Evolutionary conservation across 2,888 invertebrate species (phyloP), one percentile per base, ranked within the genome.

Genomic region (Mechanitis mazaeus): DNA sequence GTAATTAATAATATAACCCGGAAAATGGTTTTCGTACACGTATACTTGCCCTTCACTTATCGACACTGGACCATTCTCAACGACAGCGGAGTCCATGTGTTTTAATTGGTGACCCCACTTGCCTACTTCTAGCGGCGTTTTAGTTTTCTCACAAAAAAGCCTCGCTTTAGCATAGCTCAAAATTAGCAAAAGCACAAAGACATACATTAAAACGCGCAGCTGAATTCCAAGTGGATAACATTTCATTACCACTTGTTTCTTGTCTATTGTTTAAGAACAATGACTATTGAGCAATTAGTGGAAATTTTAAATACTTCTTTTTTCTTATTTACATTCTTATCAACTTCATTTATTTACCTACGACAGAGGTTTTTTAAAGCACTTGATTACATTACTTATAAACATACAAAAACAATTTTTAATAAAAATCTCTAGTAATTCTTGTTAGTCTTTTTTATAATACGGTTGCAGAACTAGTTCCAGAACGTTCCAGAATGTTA

Each of bases 21-120:
- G 83, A 66, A 88, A 88, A 56, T 74, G 68, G 62, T 88, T 88
- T 50, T 87, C 86, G 66, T 88, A 88, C 7, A 87, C 85, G 67
- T 86, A 86, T 20, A 81, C 67, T 64, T 85, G 87, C 0, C 87
- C 88, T 64, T 86, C 85, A 35, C 57, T 76, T 31, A 82, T 75
- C 0, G 81, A 72, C 0, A 84, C 81, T 0, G 88, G 82, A 0
- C 71, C 73, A 71, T 81, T 86, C 35, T 87, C 86, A 0, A 87
- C 80, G 0, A 82, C 81, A 0, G 81, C 85, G 0, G 87, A 81
- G 65, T 87, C 86, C 71, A 88, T 68, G 54, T 82, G 85, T 28
- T 69, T 71, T 3, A 84, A 70, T 31, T 76, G 66, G 56, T 73
- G 66, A 12, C 63, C 69, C 87, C 87, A 88, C 46, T 70, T 61